Evolutionary conservation across 1,140 invertebrate genomes (phyloP).

Genomic region (Euglossa dilemma): DNA sequence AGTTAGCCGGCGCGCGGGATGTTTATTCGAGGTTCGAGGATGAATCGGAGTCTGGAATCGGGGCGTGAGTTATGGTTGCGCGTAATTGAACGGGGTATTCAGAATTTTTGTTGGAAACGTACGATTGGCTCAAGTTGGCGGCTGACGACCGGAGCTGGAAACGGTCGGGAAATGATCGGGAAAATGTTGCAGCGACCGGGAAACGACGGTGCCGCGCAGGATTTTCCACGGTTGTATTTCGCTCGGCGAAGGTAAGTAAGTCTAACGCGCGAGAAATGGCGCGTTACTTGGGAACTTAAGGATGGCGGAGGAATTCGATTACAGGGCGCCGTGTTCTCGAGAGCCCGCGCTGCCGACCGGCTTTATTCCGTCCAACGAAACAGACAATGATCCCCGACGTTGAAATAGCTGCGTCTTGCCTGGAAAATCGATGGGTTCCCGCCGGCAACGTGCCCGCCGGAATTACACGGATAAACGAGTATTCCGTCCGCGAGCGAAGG

Average conservation of each 20-base stretch:
- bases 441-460: not conserved
- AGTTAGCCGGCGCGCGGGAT: not conserved
- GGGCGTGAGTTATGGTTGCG: not conserved
- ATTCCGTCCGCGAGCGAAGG: not conserved
- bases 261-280: not conserved
- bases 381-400: not conserved
- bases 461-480: not conserved
- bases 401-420: not conserved
- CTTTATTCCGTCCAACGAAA: not conserved
- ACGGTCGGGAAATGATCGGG: not conserved
- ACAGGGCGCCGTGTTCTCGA: not conserved
- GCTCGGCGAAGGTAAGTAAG: too few species aligned
- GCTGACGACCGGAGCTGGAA: not conserved
- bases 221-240: not conserved
- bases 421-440: not conserved
- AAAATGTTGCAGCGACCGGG: too few species aligned
- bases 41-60: not conserved
- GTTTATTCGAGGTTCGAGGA: not conserved
- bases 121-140: not conserved
- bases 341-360: not conserved
- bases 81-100: not conserved
- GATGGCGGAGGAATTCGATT: conserved; percentile 11
- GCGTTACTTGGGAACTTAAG: not conserved
- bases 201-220: not conserved
- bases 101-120: not conserved